phyloP scores from a whole-genome alignment of 2,888 invertebrate genomes.

The Diaperis boleti region DNA sequence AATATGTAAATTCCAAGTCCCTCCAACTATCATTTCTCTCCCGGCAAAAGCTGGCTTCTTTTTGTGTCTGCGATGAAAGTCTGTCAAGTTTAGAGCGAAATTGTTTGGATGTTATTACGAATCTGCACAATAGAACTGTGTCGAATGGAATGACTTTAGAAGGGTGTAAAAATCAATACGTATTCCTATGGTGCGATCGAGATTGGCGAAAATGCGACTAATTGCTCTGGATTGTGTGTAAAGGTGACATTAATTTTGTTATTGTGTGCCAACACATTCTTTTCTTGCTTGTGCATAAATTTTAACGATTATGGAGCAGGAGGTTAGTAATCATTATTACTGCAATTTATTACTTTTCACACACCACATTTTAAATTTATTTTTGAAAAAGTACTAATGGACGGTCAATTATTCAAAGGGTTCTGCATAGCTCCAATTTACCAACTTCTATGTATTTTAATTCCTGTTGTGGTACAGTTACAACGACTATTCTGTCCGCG shows the following conservation, averaged over 20 bases:
- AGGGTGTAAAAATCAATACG: not conserved
- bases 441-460: no score
- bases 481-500: constrained; percentile 21
- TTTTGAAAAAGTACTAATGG: no score
- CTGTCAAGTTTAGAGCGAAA: no score
- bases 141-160: not conserved
- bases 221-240: constrained; percentile 19
- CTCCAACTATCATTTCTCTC: not conserved
- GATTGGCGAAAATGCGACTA: constrained; percentile 13
- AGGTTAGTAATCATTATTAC: no score
- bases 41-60: not conserved
- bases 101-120: not conserved
- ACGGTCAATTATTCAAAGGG: no score
- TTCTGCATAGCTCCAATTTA: no score
- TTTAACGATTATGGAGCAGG: no score
- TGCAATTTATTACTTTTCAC: no score
- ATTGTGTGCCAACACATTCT: no score
- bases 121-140: not conserved
- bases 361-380: no score
- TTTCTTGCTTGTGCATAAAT: no score
- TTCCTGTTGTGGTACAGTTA: not conserved
- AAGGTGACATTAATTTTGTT: constrained; percentile 21
- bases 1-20: constrained; percentile 13
- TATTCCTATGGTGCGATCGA: not conserved
- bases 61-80: not conserved